Evolutionary conservation across 2,888 invertebrate genomes (phyloP).

Genomic region (Drosophila ustulata): DNA sequence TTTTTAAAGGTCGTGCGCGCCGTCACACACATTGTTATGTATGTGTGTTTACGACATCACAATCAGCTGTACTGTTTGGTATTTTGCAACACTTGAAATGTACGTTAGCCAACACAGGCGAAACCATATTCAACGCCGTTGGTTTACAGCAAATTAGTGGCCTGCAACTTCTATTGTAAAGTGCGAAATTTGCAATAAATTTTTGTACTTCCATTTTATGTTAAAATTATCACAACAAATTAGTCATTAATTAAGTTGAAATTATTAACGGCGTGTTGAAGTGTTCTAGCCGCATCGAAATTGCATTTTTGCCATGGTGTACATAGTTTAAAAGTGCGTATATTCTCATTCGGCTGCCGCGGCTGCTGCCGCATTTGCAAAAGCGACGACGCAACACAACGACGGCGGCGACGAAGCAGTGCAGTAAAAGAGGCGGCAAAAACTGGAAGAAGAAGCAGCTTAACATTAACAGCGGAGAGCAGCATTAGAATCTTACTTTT

Average conservation of each 20-base stretch:
- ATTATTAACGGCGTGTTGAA: conserved; percentile 45
- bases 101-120: conserved; percentile 42
- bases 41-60: conserved; percentile 11
- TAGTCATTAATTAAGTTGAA: conserved; percentile 63
- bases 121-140: conserved; percentile 53
- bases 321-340: conserved; percentile 75
- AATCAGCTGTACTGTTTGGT: conserved; percentile 45
- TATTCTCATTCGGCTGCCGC: conserved; percentile 40
- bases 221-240: conserved; percentile 69
- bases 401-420: conserved; percentile 73
- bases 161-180: conserved; percentile 64
- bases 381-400: conserved; percentile 65
- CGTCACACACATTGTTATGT: background rate
- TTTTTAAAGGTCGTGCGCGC: conserved; percentile 24
- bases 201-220: conserved; percentile 77
- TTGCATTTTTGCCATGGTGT: conserved; percentile 53
- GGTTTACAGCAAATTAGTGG: conserved; percentile 44
- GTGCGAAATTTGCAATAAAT: conserved; percentile 77
- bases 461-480: conserved; percentile 36
- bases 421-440: conserved; percentile 77
- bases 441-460: conserved; percentile 76
- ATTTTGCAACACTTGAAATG: conserved; percentile 35
- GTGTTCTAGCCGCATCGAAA: conserved; percentile 44
- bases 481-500: conserved; percentile 63
- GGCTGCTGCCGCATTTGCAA: conserved; percentile 59